Percentiles rank a stretch among this genome's conserved stretches.
These are phyloP conservation scores for Electrona antarctica DNA, from an alignment of 2,113 vertebrate species.

Conservation along the genomic window DNA sequence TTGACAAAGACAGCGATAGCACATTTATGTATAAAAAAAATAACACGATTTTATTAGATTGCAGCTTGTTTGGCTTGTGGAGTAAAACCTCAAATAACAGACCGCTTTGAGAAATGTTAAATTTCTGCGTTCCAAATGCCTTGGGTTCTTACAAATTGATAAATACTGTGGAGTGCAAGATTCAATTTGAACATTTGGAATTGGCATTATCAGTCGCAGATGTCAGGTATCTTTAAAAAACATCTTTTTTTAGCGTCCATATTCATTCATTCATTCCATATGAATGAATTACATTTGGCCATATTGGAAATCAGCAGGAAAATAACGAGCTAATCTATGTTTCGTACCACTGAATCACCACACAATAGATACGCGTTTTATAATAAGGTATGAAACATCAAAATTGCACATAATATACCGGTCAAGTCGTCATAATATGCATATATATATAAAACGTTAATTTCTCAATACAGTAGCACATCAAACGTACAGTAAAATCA, in stretches of 20 bases:
- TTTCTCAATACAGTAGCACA: slow-evolving; percentile 25
- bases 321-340: neutral
- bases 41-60: slow-evolving; percentile 58
- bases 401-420: slow-evolving; percentile 45
- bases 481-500: slow-evolving; percentile 24
- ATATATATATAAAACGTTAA: slow-evolving; percentile 23
- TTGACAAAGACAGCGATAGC: neutral
- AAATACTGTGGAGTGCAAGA: neutral
- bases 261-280: too few species aligned
- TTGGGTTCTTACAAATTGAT: neutral
- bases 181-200: neutral
- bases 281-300: too few species aligned
- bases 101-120: neutral
- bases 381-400: slow-evolving; percentile 21
- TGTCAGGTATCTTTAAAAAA: too few species aligned
- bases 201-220: too few species aligned
- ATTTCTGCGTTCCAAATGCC: neutral
- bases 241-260: neutral
- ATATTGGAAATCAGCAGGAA: slow-evolving; percentile 10
- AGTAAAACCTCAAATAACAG: neutral
- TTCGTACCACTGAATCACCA: slow-evolving; percentile 11
- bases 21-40: slow-evolving; percentile 62
- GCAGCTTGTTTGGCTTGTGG: slow-evolving; percentile 10
- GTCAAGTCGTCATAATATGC: slow-evolving; percentile 6
- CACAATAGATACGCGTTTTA: slow-evolving; percentile 5